Base-by-base conservation (phyloP, 2,797 vertebrate genomes). In the Crypturellus tataupa region DNA sequence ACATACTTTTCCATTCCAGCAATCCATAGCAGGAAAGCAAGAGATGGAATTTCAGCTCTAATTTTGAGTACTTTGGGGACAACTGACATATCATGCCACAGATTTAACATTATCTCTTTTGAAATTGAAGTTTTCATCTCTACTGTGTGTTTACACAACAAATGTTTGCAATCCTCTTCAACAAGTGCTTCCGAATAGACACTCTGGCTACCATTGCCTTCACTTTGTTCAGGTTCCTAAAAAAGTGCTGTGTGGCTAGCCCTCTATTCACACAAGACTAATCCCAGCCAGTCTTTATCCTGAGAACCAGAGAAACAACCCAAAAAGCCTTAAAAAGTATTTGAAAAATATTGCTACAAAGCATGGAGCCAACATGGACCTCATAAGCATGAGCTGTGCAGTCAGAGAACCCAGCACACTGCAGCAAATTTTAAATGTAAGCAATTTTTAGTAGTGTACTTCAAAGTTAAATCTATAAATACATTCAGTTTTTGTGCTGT, bases 331-430 rank as follows among this genome's bases (percentile, higher is more conserved):
- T 51, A 42, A 37, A 59, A 40, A 56, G 56, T 47, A 84, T 83
- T 29, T 55, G 53, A 55, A 31, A 31, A 55, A 31, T 18, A 31
- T 11, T 55, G 10, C 53, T 90, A 80, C 35, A 80, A 93, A 89
- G 71, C 44, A 64, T 1, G 19, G 39, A 88, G 44, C 12, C 64
- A 93, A n/a, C 33, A 25, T 46, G 40, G 29, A 49, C 68, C 24
- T 85, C 18, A 31, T 8, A 27, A 8, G 73, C 11, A 31, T 14
- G 3, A 5, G 40, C 76, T 0, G 4, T 8, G 67, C 0, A 0
- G 63, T 18, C 35, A 86, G 47, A 70, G 16, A 84, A 70, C 72
- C 13, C 21, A 73, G 47, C 15, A 56, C 7, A 40, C 2, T 77
- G 56, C n/a, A 80, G 49, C 9, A 77, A 56, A 80, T 33, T 40